These are phyloP conservation scores for Lissonota sp. DNA, from an alignment of 2,888 invertebrate genomes.

Conservation along the genomic window DNA sequence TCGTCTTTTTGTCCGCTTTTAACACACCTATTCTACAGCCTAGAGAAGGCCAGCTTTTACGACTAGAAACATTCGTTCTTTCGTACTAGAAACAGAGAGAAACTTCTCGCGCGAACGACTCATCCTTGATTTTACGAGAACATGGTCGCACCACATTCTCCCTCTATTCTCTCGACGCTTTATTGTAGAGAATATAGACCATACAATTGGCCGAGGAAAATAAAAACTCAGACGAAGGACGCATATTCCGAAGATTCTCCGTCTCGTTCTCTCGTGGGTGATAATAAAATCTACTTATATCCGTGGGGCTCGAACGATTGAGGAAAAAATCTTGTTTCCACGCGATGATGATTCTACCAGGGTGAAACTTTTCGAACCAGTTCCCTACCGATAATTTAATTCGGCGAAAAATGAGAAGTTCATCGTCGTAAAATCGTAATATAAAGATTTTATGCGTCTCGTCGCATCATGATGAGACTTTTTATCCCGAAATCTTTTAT, in stretches of 20 bases:
- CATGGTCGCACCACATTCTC: constrained; percentile 31
- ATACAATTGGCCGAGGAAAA: constrained; percentile 20
- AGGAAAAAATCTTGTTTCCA: constrained; percentile 49
- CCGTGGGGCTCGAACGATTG: constrained; percentile 13
- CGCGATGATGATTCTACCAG: neutral
- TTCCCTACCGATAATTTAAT: constrained; percentile 14
- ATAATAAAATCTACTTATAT: constrained; percentile 51
- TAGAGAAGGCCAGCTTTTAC: constrained; percentile 60
- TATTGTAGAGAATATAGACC: constrained; percentile 40
- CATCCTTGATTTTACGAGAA: constrained; percentile 65
- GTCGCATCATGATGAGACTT: too few relatives aligned
- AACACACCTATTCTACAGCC: constrained; percentile 39
- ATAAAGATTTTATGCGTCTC: too few relatives aligned
- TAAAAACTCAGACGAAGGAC: constrained; percentile 47
- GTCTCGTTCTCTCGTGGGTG: neutral
- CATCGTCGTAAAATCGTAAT: too few relatives aligned
- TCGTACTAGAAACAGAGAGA: neutral
- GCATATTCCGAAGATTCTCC: constrained; percentile 30
- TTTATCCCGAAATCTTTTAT: too few relatives aligned
- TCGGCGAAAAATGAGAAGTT: too few relatives aligned
- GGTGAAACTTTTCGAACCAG: constrained; percentile 40
- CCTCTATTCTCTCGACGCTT: neutral
- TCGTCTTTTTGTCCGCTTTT: constrained; percentile 17
- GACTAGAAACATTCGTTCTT: constrained; percentile 59
- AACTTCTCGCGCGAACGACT: too few relatives aligned